Percentiles rank a stretch among this genome's conserved stretches.
Evolutionary conservation across 1,140 invertebrate genomes (phyloP).

Genomic region (Drosophila santomea): DNA sequence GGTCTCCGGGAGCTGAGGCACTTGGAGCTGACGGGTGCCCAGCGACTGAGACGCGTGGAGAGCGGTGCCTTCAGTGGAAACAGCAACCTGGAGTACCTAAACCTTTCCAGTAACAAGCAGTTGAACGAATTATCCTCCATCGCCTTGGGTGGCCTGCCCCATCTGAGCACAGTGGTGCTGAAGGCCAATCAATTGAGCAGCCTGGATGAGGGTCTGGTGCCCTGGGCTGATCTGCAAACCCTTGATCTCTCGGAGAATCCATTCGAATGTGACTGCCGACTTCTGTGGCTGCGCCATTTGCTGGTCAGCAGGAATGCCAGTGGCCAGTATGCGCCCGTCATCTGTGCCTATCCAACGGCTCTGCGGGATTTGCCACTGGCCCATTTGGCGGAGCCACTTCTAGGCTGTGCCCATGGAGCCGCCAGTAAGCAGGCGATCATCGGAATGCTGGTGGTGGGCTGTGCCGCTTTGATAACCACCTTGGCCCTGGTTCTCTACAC

Average conservation of each 20-base stretch:
- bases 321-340: slow-evolving; percentile 85
- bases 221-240: slow-evolving; percentile 91
- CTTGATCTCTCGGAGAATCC: slow-evolving; percentile 94
- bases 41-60: slow-evolving; percentile 89
- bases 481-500: slow-evolving; percentile 90
- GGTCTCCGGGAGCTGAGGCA: slow-evolving; percentile 90
- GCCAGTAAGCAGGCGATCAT: slow-evolving; percentile 91
- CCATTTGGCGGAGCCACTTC: slow-evolving; percentile 89
- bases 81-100: slow-evolving; percentile 91
- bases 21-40: slow-evolving; percentile 91
- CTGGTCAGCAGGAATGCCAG: slow-evolving; percentile 88
- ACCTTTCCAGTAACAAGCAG: slow-evolving; percentile 91
- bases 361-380: slow-evolving; percentile 89
- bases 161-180: slow-evolving; percentile 90
- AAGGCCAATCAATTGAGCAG: slow-evolving; percentile 91
- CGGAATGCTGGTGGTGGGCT: slow-evolving; percentile 89
- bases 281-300: slow-evolving; percentile 92
- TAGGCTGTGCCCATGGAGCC: slow-evolving; percentile 91
- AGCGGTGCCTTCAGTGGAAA: slow-evolving; percentile 92
- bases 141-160: slow-evolving; percentile 90
- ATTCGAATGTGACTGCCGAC: slow-evolving; percentile 91
- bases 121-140: slow-evolving; percentile 90
- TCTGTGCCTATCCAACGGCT: slow-evolving; percentile 90
- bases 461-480: slow-evolving; percentile 88
- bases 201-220: slow-evolving; percentile 90